Percentiles rank a stretch among this genome's conserved stretches.
These are phyloP conservation scores for Ammodytes dubius DNA, from an alignment of 2,113 vertebrate species.

Conservation along the genomic window DNA sequence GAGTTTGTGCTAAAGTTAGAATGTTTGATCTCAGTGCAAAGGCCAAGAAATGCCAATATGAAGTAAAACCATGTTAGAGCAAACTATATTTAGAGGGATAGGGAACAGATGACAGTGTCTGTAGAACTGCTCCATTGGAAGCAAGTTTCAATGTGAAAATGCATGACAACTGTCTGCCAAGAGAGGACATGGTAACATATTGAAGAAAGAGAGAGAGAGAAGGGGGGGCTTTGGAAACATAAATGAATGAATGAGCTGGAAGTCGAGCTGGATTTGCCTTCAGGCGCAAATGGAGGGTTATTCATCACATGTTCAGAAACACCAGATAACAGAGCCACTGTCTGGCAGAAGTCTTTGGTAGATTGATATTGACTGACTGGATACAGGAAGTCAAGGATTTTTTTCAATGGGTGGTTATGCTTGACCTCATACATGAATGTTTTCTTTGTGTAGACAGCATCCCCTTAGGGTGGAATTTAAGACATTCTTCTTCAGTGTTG, in stretches of 20 bases:
- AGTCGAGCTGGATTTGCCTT: conserved; percentile 50
- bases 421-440: conserved; percentile 61
- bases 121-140: background rate
- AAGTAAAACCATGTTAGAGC: background rate
- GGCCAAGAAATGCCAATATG: background rate
- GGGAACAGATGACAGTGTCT: background rate
- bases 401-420: conserved; percentile 43
- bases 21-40: background rate
- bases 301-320: conserved; percentile 34
- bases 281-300: conserved; percentile 35
- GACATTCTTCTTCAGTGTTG: conserved; percentile 14
- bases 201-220: background rate
- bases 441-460: conserved; percentile 47
- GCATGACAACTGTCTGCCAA: conserved; percentile 22
- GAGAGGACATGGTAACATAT: background rate
- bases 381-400: conserved; percentile 54
- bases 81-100: conserved; percentile 5
- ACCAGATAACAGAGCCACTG: conserved; percentile 29
- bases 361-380: conserved; percentile 16
- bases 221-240: background rate
- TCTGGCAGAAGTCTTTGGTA: conserved; percentile 32
- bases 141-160: background rate
- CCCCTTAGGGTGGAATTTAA: conserved; percentile 44
- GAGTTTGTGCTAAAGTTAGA: conserved; percentile 19
- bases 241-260: conserved; percentile 27